These are phyloP conservation scores for Andrena chrysosceles DNA, from an alignment of 2,888 invertebrate genomes.

Conservation along the genomic window DNA sequence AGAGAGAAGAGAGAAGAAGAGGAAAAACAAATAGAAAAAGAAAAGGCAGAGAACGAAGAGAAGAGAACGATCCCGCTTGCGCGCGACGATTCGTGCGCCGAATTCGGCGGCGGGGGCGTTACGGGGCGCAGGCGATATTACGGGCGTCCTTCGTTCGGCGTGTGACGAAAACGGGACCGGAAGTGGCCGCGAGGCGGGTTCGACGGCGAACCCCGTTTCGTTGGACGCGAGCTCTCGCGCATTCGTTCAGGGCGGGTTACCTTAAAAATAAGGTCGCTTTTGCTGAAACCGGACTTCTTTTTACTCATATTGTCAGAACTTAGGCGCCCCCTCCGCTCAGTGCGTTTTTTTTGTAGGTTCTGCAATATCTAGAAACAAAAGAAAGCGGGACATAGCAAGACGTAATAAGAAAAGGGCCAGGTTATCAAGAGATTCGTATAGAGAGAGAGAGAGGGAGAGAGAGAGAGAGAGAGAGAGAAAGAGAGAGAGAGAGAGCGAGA, in stretches of 20 bases:
- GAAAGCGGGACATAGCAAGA: slow-evolving; percentile 91
- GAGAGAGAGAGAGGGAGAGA: slow-evolving; percentile 35
- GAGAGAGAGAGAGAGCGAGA: slow-evolving; percentile 16
- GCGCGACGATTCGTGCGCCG: neutral
- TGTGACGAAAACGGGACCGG: slow-evolving; percentile 73
- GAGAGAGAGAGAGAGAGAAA: slow-evolving; percentile 36
- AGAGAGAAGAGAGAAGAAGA: too few species aligned
- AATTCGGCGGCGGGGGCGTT: neutral
- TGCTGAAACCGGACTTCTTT: slow-evolving; percentile 96
- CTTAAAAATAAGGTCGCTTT: slow-evolving; percentile 99
- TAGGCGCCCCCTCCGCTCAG: slow-evolving; percentile 98
- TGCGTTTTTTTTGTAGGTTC: slow-evolving; percentile 99
- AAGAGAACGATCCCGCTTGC: neutral
- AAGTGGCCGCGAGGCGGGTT: slow-evolving; percentile 64
- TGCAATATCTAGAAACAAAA: slow-evolving; percentile 99
- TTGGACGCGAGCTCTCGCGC: slow-evolving; percentile 82
- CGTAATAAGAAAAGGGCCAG: slow-evolving; percentile 88
- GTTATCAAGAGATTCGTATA: slow-evolving; percentile 81
- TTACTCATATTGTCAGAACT: slow-evolving; percentile 95
- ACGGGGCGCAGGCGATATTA: slow-evolving; percentile 9
- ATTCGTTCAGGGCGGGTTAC: slow-evolving; percentile 90
- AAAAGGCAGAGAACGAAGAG: too few species aligned
- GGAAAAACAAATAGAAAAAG: too few species aligned
- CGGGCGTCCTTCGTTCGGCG: slow-evolving; percentile 71
- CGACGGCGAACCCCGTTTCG: slow-evolving; percentile 68